phyloP scores from a whole-genome alignment of 2,888 invertebrate species.

The Spodoptera exigua region DNA sequence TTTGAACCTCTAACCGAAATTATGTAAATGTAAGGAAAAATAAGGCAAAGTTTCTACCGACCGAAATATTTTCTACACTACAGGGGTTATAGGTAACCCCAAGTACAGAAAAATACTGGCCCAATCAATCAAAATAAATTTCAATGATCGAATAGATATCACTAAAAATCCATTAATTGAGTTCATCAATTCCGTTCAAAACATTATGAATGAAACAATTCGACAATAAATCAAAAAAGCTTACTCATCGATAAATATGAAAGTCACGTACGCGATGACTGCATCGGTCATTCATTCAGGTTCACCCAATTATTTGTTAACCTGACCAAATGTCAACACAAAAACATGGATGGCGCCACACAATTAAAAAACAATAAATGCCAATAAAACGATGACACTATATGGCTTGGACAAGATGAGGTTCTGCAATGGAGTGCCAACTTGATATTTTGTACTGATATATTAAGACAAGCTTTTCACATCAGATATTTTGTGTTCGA shows the following conservation, averaged over 20 bases:
- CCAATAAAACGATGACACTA: slow-evolving; percentile 72
- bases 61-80: too few species aligned
- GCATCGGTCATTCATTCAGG: slow-evolving; percentile 48
- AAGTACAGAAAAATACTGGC: too few species aligned
- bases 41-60: too few species aligned
- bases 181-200: slow-evolving; percentile 2
- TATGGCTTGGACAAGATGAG: slow-evolving; percentile 41
- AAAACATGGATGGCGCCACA: slow-evolving; percentile 57
- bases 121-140: too few species aligned
- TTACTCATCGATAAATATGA: slow-evolving; percentile 36
- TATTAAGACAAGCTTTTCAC: too few species aligned
- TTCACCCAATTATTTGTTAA: slow-evolving; percentile 37
- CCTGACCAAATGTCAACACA: slow-evolving; percentile 30
- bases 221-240: slow-evolving; percentile 11
- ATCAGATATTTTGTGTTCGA: too few species aligned
- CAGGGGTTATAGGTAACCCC: too few species aligned
- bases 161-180: background rate
- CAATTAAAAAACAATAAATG: slow-evolving; percentile 69
- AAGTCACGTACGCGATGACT: slow-evolving; percentile 45
- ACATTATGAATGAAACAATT: slow-evolving; percentile 17
- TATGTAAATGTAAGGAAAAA: too few species aligned
- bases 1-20: too few species aligned
- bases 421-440: slow-evolving; percentile 57
- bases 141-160: background rate
- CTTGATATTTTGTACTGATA: background rate